These are phyloP conservation scores for Taenaris catops DNA, from an alignment of 2,888 invertebrate genomes.

Conservation along the genomic window DNA sequence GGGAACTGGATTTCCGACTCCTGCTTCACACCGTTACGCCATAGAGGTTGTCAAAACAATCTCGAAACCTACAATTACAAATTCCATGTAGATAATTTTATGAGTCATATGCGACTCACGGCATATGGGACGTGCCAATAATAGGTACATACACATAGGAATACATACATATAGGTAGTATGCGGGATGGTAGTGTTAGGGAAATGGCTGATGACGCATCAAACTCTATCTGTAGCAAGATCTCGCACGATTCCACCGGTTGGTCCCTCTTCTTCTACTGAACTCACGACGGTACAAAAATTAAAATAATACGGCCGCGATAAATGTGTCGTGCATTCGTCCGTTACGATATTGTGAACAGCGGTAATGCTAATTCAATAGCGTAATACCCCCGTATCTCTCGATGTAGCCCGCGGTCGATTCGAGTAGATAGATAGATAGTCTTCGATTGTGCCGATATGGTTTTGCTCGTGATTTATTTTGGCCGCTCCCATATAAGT, in stretches of 20 bases:
- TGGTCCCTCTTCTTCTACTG: constrained; percentile 3
- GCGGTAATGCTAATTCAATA: constrained; percentile 75
- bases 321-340: constrained; percentile 48
- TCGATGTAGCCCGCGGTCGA: constrained; percentile 52
- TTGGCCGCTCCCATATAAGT: constrained; percentile 74
- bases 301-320: constrained; percentile 60
- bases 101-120: too few species aligned
- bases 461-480: constrained; percentile 76
- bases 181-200: too few species aligned
- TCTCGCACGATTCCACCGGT: constrained; percentile 57
- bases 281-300: constrained; percentile 32
- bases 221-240: constrained; percentile 46
- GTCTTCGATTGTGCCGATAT: constrained; percentile 71
- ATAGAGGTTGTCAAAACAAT: too few species aligned
- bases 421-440: constrained; percentile 66
- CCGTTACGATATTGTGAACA: constrained; percentile 58
- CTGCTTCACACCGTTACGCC: too few species aligned
- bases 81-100: too few species aligned
- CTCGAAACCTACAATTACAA: too few species aligned
- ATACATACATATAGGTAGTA: too few species aligned
- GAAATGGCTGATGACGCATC: constrained; percentile 41
- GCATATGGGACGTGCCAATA: too few species aligned
- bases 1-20: too few species aligned
- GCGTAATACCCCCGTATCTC: constrained; percentile 68
- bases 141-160: too few species aligned